Percentiles rank a stretch among this genome's conserved stretches.
Evolutionary conservation across 2,888 invertebrate genomes (phyloP).

Genomic region (Pterobdella sp.): DNA sequence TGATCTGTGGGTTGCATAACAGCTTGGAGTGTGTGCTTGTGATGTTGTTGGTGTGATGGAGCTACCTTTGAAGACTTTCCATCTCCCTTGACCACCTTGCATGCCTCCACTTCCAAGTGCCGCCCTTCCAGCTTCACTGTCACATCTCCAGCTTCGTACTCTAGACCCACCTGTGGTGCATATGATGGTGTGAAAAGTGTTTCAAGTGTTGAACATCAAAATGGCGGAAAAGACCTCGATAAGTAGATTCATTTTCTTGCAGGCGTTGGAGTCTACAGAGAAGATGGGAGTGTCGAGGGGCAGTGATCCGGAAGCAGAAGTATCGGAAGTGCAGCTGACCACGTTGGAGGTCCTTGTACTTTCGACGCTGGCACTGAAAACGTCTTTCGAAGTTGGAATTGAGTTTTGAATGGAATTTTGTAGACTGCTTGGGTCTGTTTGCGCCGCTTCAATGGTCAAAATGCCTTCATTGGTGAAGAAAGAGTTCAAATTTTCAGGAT

Average conservation of each 20-base stretch:
- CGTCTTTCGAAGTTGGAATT: neutral
- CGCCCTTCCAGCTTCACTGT: slow-evolving; percentile 35
- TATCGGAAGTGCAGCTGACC: slow-evolving; percentile 1
- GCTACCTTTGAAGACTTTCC: slow-evolving; percentile 33
- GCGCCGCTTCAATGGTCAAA: slow-evolving; percentile 33
- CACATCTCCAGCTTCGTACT: slow-evolving; percentile 34
- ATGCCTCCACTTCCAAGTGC: slow-evolving; percentile 31
- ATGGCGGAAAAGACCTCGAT: slow-evolving; percentile 25
- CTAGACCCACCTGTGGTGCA: slow-evolving; percentile 23
- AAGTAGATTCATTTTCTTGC: slow-evolving; percentile 29
- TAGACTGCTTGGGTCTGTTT: neutral
- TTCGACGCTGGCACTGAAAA: neutral
- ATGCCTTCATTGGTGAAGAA: slow-evolving; percentile 35
- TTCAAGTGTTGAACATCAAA: neutral
- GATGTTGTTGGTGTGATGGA: neutral
- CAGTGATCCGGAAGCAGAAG: slow-evolving; percentile 22
- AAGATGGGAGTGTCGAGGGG: slow-evolving; percentile 33
- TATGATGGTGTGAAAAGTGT: neutral
- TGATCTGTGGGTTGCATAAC: neutral
- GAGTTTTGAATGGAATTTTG: neutral
- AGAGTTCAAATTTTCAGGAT: slow-evolving; percentile 32
- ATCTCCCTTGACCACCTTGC: slow-evolving; percentile 31
- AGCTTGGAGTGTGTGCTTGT: neutral
- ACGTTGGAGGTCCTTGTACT: neutral
- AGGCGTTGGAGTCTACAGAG: slow-evolving; percentile 17